phyloP scores from a whole-genome alignment of 2,113 vertebrate species.

The Gadus chalcogrammus region DNA sequence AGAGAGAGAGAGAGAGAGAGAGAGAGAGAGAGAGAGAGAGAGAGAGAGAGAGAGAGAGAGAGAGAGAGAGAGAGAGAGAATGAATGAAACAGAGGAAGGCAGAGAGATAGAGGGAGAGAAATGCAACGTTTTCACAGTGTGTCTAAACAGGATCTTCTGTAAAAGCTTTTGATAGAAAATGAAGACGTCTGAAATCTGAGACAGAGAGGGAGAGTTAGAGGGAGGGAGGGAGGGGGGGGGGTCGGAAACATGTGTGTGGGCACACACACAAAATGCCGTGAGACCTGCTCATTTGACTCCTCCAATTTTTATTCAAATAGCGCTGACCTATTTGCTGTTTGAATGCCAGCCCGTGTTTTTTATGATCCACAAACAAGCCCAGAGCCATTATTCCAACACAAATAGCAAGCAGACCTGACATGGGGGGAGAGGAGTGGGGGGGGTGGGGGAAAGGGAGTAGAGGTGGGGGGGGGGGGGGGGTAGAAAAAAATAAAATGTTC shows the following conservation, averaged over 20 bases:
- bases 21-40: background rate
- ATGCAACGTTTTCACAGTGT: no score
- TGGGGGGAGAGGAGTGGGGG: conserved; percentile 5
- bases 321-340: conserved; percentile 63
- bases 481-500: conserved; percentile 47
- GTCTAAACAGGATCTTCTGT: no score
- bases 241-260: conserved; percentile 1
- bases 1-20: no score
- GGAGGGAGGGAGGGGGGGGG: no score
- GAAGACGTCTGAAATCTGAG: background rate
- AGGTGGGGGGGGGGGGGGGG: no score
- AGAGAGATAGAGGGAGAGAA: background rate
- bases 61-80: no score
- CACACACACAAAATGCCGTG: conserved; percentile 25
- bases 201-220: background rate
- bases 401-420: conserved; percentile 67
- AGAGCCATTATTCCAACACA: conserved; percentile 69
- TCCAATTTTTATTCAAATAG: conserved; percentile 64
- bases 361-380: conserved; percentile 56
- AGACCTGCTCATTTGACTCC: conserved; percentile 57
- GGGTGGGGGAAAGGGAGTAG: no score
- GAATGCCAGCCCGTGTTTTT: conserved; percentile 58
- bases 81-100: background rate
- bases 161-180: no score
- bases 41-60: background rate